These are phyloP conservation scores for Intellagama lesueurii DNA, from an alignment of 2,797 vertebrate species.

Conservation along the genomic window DNA sequence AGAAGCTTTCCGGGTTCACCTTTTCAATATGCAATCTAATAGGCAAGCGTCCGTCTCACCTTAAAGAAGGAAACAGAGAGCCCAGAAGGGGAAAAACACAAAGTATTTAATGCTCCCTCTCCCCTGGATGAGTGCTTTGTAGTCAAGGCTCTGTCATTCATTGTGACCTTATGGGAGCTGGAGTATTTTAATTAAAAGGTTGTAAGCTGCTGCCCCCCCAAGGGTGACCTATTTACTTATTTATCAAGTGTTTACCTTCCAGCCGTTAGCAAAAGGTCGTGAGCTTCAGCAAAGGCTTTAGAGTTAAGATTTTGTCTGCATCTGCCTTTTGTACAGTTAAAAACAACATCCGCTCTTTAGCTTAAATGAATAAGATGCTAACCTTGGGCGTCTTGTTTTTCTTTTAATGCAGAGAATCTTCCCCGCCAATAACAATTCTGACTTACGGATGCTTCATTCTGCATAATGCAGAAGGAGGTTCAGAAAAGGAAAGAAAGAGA, in stretches of 20 bases:
- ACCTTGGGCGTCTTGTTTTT: slow-evolving; percentile 43
- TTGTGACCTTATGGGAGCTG: slow-evolving; percentile 27
- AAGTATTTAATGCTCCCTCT: no score
- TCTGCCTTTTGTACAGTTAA: no score
- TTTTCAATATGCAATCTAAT: background rate
- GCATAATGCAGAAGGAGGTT: slow-evolving; percentile 11
- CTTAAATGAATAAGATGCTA: slow-evolving; percentile 48
- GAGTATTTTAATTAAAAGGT: slow-evolving; percentile 55
- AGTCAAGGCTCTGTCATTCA: slow-evolving; percentile 28
- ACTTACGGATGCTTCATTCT: slow-evolving; percentile 54
- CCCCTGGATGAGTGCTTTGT: background rate
- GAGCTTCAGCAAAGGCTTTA: slow-evolving; percentile 58
- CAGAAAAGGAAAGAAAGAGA: no score
- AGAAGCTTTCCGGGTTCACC: background rate
- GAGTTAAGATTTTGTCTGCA: background rate
- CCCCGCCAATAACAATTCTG: slow-evolving; percentile 63
- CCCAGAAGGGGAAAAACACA: accelerated
- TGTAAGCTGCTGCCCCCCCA: slow-evolving; percentile 39
- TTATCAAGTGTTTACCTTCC: slow-evolving; percentile 70
- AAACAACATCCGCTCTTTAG: slow-evolving; percentile 31
- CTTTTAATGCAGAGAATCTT: slow-evolving; percentile 21
- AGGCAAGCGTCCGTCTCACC: accelerated
- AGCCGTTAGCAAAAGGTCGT: slow-evolving; percentile 73
- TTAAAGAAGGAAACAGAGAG: accelerated
- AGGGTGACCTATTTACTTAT: slow-evolving; percentile 68